These are phyloP conservation scores for Sphenodon punctatus DNA, from an alignment of 2,797 vertebrate species.

Conservation along the genomic window DNA sequence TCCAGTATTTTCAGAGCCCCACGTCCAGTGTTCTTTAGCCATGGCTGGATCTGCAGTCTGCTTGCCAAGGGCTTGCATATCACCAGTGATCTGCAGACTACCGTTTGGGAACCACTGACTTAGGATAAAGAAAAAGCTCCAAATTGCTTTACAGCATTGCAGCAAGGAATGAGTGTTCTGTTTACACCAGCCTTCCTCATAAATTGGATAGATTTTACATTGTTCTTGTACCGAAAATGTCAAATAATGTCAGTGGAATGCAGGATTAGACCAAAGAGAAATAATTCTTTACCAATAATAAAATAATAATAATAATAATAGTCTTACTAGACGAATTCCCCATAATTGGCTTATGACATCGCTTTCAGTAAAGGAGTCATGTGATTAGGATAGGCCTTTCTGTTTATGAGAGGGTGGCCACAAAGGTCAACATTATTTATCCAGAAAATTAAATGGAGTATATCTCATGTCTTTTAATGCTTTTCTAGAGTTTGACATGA, in stretches of 20 bases:
- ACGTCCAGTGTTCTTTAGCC: too few relatives aligned
- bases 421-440: neutral
- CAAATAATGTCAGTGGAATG: neutral
- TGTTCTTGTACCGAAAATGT: neutral
- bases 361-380: neutral
- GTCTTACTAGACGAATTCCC: neutral
- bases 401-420: neutral
- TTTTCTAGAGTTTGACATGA: neutral
- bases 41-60: too few relatives aligned
- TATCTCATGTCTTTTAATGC: neutral
- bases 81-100: too few relatives aligned
- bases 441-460: neutral
- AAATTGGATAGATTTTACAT: neutral
- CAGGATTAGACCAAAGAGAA: neutral
- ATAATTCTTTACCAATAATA: too few relatives aligned
- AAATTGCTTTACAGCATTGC: neutral
- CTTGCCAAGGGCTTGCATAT: too few relatives aligned
- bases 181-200: neutral
- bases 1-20: too few relatives aligned
- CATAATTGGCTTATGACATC: neutral
- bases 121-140: neutral
- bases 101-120: too few relatives aligned
- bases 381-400: neutral
- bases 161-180: neutral
- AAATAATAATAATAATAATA: too few relatives aligned